Evolutionary conservation across 2,797 vertebrate genomes (phyloP).

Genomic region (Telmatherina bonti): DNA sequence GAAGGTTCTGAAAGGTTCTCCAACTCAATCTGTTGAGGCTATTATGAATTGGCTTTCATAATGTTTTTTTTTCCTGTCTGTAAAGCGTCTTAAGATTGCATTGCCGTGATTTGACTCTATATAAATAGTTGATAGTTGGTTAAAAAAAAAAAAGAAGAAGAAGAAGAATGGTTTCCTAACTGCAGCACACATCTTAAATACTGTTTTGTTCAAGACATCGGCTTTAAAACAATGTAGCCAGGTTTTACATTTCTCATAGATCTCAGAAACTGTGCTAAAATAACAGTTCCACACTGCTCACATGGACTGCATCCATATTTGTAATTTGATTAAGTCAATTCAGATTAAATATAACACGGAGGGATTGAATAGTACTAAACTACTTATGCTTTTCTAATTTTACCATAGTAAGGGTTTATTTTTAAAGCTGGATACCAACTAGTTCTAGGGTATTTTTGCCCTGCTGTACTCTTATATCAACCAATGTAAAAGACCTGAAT

Average conservation of each 20-base stretch:
- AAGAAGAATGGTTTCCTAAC: too few relatives aligned
- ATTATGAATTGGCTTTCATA: too few relatives aligned
- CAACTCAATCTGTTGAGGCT: too few relatives aligned
- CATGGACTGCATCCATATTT: not conserved
- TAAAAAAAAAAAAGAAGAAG: too few relatives aligned
- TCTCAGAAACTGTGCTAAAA: too few relatives aligned
- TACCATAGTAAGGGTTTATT: not conserved
- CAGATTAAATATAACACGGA: not conserved
- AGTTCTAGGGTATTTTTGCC: not conserved
- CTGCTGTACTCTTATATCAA: not conserved
- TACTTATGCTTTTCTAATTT: not conserved
- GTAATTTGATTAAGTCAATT: not conserved
- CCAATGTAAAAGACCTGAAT: not conserved
- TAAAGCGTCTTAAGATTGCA: too few relatives aligned
- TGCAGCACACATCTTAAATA: too few relatives aligned
- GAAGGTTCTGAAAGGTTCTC: too few relatives aligned
- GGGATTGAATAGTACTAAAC: not conserved
- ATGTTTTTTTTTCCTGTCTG: too few relatives aligned
- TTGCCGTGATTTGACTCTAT: too few relatives aligned
- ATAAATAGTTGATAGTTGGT: too few relatives aligned
- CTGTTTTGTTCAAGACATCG: not conserved
- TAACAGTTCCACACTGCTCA: not conserved
- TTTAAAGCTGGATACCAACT: not conserved
- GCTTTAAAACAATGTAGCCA: not conserved
- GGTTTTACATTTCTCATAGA: not conserved